Percentiles rank a stretch among this genome's conserved stretches.
phyloP scores from a whole-genome alignment of 2,888 invertebrate genomes.

The Tuberolachnus salignus region DNA sequence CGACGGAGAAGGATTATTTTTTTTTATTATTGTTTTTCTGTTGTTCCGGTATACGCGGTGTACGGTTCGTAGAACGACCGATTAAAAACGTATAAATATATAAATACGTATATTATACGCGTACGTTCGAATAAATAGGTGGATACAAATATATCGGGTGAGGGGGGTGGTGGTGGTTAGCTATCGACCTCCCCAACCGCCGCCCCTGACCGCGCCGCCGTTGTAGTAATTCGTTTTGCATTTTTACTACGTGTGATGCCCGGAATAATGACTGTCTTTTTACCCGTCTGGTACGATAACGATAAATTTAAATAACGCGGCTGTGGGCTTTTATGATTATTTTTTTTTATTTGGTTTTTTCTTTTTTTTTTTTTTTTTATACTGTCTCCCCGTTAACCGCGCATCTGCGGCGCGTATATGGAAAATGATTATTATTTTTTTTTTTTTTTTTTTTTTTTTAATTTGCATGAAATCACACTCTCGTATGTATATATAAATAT shows the following conservation, averaged over 20 bases:
- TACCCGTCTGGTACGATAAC: slow-evolving; percentile 45
- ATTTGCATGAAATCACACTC: slow-evolving; percentile 47
- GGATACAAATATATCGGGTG: background rate
- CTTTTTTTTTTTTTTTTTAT: background rate
- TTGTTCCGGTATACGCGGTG: background rate
- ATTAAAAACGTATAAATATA: slow-evolving; percentile 35
- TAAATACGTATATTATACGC: background rate
- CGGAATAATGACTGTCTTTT: slow-evolving; percentile 51
- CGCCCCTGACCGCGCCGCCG: background rate
- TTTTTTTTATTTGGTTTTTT: slow-evolving; percentile 2
- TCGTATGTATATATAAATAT: background rate
- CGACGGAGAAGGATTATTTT: too few relatives aligned
- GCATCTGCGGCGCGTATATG: slow-evolving; percentile 27
- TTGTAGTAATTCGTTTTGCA: slow-evolving; percentile 48
- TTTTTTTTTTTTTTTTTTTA: slow-evolving; percentile 22
- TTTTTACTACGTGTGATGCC: slow-evolving; percentile 54
- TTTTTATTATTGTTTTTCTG: too few relatives aligned
- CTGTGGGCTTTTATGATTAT: slow-evolving; percentile 34
- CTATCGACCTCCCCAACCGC: too few relatives aligned
- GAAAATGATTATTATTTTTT: slow-evolving; percentile 37
- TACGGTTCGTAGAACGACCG: background rate
- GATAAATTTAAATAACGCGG: slow-evolving; percentile 51
- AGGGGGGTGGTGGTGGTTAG: background rate
- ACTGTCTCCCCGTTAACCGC: slow-evolving; percentile 23
- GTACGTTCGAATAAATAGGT: background rate